These are phyloP conservation scores for Drosophila demipolita DNA, from an alignment of 2,888 invertebrate genomes.

Conservation along the genomic window DNA sequence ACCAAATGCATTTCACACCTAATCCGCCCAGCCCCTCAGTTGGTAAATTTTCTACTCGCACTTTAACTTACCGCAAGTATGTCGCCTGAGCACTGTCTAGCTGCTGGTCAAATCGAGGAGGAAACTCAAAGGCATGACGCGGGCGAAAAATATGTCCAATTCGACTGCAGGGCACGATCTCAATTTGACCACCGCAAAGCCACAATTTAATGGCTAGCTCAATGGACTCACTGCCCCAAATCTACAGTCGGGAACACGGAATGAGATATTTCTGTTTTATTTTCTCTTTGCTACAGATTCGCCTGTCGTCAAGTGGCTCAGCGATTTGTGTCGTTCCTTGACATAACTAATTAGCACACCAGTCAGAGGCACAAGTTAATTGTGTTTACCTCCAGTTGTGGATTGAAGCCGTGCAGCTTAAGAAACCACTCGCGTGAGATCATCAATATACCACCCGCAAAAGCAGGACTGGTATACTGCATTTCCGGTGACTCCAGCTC, in stretches of 20 bases:
- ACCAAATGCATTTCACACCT: constrained; percentile 70
- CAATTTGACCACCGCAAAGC: constrained; percentile 85
- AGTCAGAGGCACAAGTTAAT: constrained; percentile 59
- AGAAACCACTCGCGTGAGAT: constrained; percentile 84
- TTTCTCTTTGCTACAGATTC: constrained; percentile 10
- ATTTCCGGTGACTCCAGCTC: constrained; percentile 40
- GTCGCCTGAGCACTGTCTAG: constrained; percentile 64
- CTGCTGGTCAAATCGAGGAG: constrained; percentile 58
- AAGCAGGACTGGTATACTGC: constrained; percentile 79
- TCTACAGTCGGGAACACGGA: constrained; percentile 54
- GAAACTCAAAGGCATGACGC: constrained; percentile 82
- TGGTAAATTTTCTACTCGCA: constrained; percentile 2
- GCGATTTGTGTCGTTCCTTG: constrained; percentile 44
- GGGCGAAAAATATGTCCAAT: constrained; percentile 85
- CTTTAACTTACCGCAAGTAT: constrained; percentile 82
- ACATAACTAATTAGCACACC: constrained; percentile 64
- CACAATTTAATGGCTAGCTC: constrained; percentile 85
- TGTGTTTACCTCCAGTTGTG: constrained; percentile 80
- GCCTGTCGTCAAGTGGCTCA: constrained; percentile 25
- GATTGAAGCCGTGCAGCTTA: constrained; percentile 83
- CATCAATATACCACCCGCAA: constrained; percentile 84
- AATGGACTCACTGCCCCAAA: constrained; percentile 85
- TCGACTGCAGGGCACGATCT: constrained; percentile 85
- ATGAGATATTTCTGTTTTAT: constrained; percentile 22
- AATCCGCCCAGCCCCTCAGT: constrained; percentile 28